Evolutionary conservation across 2,113 vertebrate species (phyloP), one percentile per base, ranked within the genome.

Genomic region (Cebidichthys violaceus): DNA sequence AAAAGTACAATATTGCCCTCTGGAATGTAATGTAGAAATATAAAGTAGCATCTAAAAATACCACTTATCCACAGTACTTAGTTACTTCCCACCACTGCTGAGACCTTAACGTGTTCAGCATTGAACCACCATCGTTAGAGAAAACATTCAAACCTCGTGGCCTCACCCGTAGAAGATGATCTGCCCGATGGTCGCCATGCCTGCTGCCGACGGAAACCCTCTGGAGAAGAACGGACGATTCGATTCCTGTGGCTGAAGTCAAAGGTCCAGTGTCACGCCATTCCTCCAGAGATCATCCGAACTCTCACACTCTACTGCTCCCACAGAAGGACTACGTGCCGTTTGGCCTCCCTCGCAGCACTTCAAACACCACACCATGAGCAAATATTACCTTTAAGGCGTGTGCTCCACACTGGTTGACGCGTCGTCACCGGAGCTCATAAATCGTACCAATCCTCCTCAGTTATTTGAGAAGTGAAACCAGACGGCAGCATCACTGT

Each of bases 321-420:
- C 27, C 7, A 24, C 65, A 60, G 47, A 50, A 0, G 2, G 24
- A 55, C 75, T 13, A 29, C 5, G 10, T 33, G 24, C 67, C 50
- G 54, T 9, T n/a, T 74, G 45, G 33, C 17, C 9, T 69, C 18
- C 15, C 29, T 35, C 41, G 0, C 35, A 68, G 73, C 57, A 9
- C 45, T 37, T 39, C 18, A 33, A 77, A 75, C 47, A 27, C 73
- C 73, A 74, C 88, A 41, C 90, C 84, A 87, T 88, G 9, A 86
- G 90, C 81, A 83, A 92, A 93, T 86, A 92, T 92, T 91, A 74
- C 65, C 29, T 83, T 85, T 77, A 61, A 89, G 92, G 92, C 27
- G 92, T 90, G 74, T 60, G 17, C 80, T 70, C 35, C 13, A 6
- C 35, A 15, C 29, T 27, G 37, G 72, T 41, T 77, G 72, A 24